A percentile compares a stretch with the other conserved stretches of the same genome.
Evolutionary conservation across 2,797 vertebrate genomes (phyloP).

Genomic region (Vespertilio murinus): DNA sequence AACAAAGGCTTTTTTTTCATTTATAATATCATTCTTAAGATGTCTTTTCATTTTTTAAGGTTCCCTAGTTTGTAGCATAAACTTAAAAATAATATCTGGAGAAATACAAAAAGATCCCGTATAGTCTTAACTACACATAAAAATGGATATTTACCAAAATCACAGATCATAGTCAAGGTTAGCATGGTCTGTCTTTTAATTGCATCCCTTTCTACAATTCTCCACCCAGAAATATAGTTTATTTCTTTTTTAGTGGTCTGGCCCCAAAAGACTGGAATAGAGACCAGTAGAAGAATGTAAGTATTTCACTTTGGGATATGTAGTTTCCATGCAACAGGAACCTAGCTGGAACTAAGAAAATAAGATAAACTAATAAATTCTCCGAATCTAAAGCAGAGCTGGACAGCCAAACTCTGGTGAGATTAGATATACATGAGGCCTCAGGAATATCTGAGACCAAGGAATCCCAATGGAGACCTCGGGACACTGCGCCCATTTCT

Average conservation of each 20-base stretch:
- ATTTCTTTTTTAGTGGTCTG: neutral
- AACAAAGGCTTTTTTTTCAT: neutral
- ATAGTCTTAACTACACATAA: neutral
- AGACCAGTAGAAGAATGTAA: neutral
- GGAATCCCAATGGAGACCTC: neutral
- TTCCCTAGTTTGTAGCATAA: neutral
- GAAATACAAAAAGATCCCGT: neutral
- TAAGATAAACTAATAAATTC: constrained; percentile 2
- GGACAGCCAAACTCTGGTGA: neutral
- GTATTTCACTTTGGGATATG: neutral
- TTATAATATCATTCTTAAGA: neutral
- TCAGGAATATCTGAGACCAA: neutral
- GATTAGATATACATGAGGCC: neutral
- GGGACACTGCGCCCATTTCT: neutral
- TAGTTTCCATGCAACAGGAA: neutral
- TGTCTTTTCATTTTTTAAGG: too few species aligned
- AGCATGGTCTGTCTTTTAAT: neutral
- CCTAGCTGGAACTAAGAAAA: neutral
- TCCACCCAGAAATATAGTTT: neutral
- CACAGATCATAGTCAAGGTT: neutral
- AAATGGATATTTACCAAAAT: neutral
- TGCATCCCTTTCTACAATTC: neutral
- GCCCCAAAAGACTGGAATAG: neutral
- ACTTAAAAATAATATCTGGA: neutral
- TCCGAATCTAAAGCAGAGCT: neutral